Evolutionary conservation across 2,797 vertebrate species (phyloP).

Genomic region (Macropus fuliginosus): DNA sequence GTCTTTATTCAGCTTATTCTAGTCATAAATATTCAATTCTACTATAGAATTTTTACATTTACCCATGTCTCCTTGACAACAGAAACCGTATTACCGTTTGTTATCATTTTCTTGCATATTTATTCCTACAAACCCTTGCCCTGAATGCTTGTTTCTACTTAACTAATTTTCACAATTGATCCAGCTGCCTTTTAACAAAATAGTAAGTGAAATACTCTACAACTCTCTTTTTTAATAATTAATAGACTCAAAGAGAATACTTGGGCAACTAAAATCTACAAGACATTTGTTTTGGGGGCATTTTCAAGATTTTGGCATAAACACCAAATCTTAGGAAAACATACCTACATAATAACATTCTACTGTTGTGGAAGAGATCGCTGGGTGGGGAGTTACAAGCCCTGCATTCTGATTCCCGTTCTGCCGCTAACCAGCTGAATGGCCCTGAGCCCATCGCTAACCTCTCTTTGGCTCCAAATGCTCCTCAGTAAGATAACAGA

Average conservation of each 20-base stretch:
- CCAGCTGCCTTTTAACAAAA: slow-evolving; percentile 5
- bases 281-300: slow-evolving; percentile 37
- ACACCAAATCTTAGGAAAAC: not conserved
- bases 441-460: not conserved
- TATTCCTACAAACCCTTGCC: not conserved
- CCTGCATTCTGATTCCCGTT: not conserved
- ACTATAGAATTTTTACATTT: slow-evolving; percentile 45
- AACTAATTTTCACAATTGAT: slow-evolving; percentile 8
- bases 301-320: slow-evolving; percentile 59
- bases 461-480: not conserved
- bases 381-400: not conserved
- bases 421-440: not conserved
- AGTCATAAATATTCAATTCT: slow-evolving; percentile 12
- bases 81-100: slow-evolving; percentile 32
- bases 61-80: slow-evolving; percentile 47
- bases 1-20: slow-evolving; percentile 48
- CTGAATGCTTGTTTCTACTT: slow-evolving; percentile 42
- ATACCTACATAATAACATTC: not conserved
- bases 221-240: slow-evolving; percentile 13
- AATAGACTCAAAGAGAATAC: not conserved
- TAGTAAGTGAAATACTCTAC: slow-evolving; percentile 42
- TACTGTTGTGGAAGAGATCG: not conserved
- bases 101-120: slow-evolving; percentile 50
- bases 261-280: slow-evolving; percentile 40
- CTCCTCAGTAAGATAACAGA: no score